Percentiles rank a stretch among this genome's conserved stretches.
These are phyloP conservation scores for Lagorchestes hirsutus DNA, from an alignment of 2,797 vertebrate species.

Conservation along the genomic window DNA sequence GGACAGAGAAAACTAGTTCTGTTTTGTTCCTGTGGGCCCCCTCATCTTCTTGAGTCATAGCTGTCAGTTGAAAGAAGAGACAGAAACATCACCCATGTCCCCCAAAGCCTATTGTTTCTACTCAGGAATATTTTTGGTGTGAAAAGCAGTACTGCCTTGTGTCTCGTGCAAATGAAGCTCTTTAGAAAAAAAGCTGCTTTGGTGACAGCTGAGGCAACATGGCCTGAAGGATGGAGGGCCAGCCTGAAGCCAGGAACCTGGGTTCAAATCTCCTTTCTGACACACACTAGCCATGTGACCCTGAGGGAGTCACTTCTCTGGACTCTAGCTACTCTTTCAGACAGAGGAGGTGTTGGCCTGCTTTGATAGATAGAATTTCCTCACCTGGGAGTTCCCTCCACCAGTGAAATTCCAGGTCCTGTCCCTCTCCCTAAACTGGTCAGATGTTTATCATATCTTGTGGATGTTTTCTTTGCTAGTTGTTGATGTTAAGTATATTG, in stretches of 20 bases:
- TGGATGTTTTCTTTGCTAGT: too few relatives aligned
- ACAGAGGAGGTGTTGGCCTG: neutral
- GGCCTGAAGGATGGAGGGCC: neutral
- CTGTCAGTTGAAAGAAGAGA: neutral
- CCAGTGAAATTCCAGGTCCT: constrained; percentile 14
- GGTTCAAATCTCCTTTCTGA: neutral
- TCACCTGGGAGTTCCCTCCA: neutral
- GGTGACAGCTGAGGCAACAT: neutral
- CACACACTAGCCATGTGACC: too few relatives aligned
- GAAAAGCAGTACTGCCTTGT: neutral
- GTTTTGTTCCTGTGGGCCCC: neutral
- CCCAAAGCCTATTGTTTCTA: too few relatives aligned
- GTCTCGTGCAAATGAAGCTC: neutral
- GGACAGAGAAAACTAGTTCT: neutral
- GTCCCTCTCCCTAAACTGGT: neutral
- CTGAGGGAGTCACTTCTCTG: neutral
- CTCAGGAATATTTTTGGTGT: too few relatives aligned
- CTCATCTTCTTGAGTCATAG: neutral
- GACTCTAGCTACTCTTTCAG: neutral
- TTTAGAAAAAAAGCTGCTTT: neutral
- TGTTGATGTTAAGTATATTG: too few relatives aligned
- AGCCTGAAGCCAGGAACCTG: neutral
- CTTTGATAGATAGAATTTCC: neutral
- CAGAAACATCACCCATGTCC: neutral
- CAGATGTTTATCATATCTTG: too few relatives aligned